Conservation (phyloP, 53 echinoderm and acorn worm species). For the Holothuria scabra region DNA sequence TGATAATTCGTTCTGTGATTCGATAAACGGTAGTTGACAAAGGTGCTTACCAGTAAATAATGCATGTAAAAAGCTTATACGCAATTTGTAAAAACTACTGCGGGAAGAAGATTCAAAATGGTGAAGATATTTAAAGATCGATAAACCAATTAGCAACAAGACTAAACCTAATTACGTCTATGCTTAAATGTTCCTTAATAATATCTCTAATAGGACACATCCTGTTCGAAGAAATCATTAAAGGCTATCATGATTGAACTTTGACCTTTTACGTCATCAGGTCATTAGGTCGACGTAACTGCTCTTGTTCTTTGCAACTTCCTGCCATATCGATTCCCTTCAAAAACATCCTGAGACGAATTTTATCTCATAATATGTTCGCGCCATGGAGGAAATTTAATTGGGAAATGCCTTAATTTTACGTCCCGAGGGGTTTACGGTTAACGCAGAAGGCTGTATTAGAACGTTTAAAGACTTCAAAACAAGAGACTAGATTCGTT, state of each 20-base stretch:
- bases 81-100: too few relatives aligned
- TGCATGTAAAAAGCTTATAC: too few relatives aligned
- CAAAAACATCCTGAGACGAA: constrained; percentile 36
- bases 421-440: too few relatives aligned
- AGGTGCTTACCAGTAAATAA: too few relatives aligned
- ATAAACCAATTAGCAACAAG: constrained; percentile 3
- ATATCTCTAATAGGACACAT: constrained; percentile 1
- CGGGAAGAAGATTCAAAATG: background rate
- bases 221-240: background rate
- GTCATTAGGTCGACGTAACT: background rate
- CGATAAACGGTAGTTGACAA: too few relatives aligned
- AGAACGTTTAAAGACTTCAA: too few relatives aligned
- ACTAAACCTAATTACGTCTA: constrained; percentile 15
- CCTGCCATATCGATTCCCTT: constrained; percentile 28
- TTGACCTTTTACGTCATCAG: constrained; percentile 6
- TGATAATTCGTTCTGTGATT: too few relatives aligned
- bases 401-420: constrained; percentile 36
- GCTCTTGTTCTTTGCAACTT: constrained; percentile 26
- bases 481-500: too few relatives aligned
- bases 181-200: constrained; percentile 19
- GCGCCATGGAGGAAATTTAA: constrained; percentile 40
- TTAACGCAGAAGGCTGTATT: too few relatives aligned
- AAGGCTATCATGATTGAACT: too few relatives aligned
- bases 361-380: constrained; percentile 41
- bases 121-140: background rate